A percentile compares a stretch with the other conserved stretches of the same genome.
phyloP scores from a whole-genome alignment of 2,797 vertebrate genomes.

The Esox lucius region DNA sequence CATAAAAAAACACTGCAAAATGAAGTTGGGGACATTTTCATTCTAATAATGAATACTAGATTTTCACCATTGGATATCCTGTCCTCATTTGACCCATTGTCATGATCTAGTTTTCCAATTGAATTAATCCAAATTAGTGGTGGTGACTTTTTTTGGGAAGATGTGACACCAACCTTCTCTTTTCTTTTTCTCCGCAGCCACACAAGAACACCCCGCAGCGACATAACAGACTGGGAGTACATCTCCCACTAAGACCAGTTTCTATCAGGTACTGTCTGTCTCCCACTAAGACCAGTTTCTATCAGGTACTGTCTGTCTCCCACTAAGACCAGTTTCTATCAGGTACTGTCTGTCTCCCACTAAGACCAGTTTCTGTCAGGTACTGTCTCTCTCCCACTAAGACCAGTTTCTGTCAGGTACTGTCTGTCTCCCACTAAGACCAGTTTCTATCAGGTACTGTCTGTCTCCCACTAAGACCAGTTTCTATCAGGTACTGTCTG shows the following conservation, averaged over 20 bases:
- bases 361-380: no score
- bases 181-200: constrained; percentile 15
- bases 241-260: constrained; percentile 25
- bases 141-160: neutral
- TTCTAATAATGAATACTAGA: neutral
- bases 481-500: no score
- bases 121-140: neutral
- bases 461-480: no score
- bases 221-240: constrained; percentile 35
- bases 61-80: neutral
- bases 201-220: constrained; percentile 26
- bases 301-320: constrained; percentile 9
- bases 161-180: neutral
- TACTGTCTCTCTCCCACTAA: no score
- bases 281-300: no score
- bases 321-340: no score
- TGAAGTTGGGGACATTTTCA: no score
- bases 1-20: no score
- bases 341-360: constrained; percentile 26
- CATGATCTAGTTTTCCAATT: neutral
- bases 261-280: neutral
- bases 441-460: no score
- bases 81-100: neutral
- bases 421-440: no score
- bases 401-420: no score